phyloP scores from a whole-genome alignment of 1,140 invertebrate genomes.

The Wiebesia pumilae region DNA sequence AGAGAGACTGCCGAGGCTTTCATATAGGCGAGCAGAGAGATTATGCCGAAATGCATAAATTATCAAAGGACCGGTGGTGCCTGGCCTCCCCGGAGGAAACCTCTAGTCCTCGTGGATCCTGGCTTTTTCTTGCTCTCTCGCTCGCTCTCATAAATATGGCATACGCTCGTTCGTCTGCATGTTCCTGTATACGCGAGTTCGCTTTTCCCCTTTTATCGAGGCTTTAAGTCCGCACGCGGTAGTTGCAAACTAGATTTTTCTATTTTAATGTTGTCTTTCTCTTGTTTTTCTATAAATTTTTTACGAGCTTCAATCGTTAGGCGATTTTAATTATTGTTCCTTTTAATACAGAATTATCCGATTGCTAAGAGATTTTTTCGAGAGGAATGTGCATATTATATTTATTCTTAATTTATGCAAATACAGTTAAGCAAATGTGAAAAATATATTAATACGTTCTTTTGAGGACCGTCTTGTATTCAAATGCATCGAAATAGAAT shows the following conservation, averaged over 20 bases:
- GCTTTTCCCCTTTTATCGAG: slow-evolving; percentile 21
- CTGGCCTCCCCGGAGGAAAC: slow-evolving; percentile 54
- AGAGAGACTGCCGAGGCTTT: slow-evolving; percentile 2
- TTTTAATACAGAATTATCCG: neutral
- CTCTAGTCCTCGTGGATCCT: neutral
- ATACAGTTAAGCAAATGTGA: neutral
- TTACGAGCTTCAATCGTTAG: neutral
- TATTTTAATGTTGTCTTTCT: neutral
- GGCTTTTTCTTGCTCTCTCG: slow-evolving; percentile 18
- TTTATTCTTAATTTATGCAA: neutral
- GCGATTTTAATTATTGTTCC: neutral
- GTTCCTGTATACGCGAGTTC: neutral
- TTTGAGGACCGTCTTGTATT: neutral
- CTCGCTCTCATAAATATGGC: slow-evolving; percentile 22
- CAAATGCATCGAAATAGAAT: too few species aligned
- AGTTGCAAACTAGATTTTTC: neutral
- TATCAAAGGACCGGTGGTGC: slow-evolving; percentile 64
- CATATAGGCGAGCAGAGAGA: slow-evolving; percentile 57
- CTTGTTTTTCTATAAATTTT: neutral
- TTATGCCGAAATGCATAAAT: slow-evolving; percentile 70
- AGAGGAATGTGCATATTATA: neutral
- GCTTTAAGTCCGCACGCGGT: neutral
- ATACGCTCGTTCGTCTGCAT: slow-evolving; percentile 41
- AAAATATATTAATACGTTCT: neutral
- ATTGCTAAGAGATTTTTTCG: neutral